A percentile compares a stretch with the other conserved stretches of the same genome.
Evolutionary conservation across 2,113 vertebrate species (phyloP).

Genomic region (Proterorhinus semilunaris): DNA sequence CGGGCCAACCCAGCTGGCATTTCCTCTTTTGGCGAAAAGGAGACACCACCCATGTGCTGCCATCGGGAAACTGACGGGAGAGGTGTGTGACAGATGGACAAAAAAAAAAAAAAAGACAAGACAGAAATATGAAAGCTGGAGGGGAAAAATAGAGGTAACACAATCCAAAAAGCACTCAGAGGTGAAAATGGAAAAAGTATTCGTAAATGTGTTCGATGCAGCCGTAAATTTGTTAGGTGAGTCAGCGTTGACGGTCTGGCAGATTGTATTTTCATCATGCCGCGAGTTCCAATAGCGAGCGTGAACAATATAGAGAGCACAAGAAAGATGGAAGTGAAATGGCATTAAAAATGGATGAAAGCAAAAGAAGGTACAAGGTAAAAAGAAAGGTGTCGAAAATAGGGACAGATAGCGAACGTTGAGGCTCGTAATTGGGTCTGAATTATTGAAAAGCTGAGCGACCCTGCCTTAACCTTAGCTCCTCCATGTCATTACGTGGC

Average conservation of each 20-base stretch:
- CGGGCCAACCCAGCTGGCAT: slow-evolving; percentile 41
- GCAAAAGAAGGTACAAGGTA: background rate
- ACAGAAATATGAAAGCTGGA: slow-evolving; percentile 13
- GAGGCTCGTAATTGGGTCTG: slow-evolving; percentile 23
- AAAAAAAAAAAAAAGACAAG: slow-evolving; percentile 18
- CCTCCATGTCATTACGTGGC: background rate
- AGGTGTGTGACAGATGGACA: slow-evolving; percentile 39
- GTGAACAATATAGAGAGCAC: background rate
- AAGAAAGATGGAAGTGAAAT: background rate
- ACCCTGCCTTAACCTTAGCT: background rate
- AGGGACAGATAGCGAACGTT: slow-evolving; percentile 31
- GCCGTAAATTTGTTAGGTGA: slow-evolving; percentile 17
- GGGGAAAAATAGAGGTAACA: background rate
- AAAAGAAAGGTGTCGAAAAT: slow-evolving; percentile 8
- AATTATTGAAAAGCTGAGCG: slow-evolving; percentile 46
- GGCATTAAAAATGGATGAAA: background rate
- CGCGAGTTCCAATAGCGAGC: background rate
- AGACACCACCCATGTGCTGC: slow-evolving; percentile 90
- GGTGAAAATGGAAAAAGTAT: slow-evolving; percentile 52
- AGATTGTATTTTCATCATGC: slow-evolving; percentile 18
- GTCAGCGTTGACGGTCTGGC: slow-evolving; percentile 35
- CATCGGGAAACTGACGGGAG: slow-evolving; percentile 86
- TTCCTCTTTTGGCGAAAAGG: slow-evolving; percentile 77
- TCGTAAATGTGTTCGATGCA: slow-evolving; percentile 1
- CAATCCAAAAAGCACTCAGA: slow-evolving; percentile 24